These are phyloP conservation scores for Noctua janthe DNA, from an alignment of 2,888 invertebrate species.

Conservation along the genomic window DNA sequence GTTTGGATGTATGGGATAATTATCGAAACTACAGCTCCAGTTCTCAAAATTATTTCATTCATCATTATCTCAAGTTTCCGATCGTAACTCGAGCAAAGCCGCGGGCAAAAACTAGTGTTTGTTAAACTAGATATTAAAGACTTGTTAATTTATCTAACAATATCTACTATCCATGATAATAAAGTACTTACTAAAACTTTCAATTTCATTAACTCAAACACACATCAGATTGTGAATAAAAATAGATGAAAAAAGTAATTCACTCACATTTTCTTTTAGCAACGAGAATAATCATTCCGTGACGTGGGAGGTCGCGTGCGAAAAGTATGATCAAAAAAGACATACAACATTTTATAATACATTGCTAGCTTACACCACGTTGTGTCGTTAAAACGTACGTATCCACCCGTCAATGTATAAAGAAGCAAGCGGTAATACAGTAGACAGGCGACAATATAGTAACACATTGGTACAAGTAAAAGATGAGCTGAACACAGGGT, in stretches of 20 bases:
- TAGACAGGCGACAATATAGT: neutral
- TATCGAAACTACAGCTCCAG: neutral
- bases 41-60: neutral
- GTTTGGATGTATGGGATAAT: neutral
- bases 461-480: slow-evolving; percentile 52
- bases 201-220: slow-evolving; percentile 43
- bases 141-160: neutral
- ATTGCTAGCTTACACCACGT: slow-evolving; percentile 41
- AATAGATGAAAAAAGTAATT: slow-evolving; percentile 71
- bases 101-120: neutral
- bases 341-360: neutral
- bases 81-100: neutral
- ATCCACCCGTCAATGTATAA: slow-evolving; percentile 61
- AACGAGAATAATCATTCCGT: slow-evolving; percentile 70
- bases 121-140: neutral
- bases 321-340: slow-evolving; percentile 12
- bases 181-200: slow-evolving; percentile 35
- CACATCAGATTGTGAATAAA: slow-evolving; percentile 71
- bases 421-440: neutral
- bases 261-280: slow-evolving; percentile 67
- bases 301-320: slow-evolving; percentile 71
- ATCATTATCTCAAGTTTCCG: neutral
- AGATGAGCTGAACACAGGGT: slow-evolving; percentile 81
- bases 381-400: neutral
- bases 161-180: neutral